Evolutionary conservation across 2,797 vertebrate genomes (phyloP).

Genomic region (Heliangelus exortis): DNA sequence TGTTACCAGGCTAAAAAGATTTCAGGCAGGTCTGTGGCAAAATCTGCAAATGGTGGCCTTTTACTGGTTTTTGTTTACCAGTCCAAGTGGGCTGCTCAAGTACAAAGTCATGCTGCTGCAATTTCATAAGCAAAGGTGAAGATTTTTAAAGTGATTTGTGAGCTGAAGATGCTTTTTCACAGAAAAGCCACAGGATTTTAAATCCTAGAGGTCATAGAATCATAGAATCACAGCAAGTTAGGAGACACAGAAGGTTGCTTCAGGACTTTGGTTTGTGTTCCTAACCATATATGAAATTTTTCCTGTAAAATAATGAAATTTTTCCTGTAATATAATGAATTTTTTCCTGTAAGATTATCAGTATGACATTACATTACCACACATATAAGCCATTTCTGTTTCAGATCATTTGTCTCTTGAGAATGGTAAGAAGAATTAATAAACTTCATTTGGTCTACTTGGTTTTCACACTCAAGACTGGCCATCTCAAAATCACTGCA

Average conservation of each 20-base stretch:
- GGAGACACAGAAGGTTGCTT: background rate
- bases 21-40: background rate
- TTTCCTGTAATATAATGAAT: no score
- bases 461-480: background rate
- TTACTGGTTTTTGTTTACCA: background rate
- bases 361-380: background rate
- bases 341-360: background rate
- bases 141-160: background rate
- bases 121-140: background rate
- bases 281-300: no score
- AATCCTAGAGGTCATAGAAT: background rate
- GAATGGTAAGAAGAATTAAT: background rate
- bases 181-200: background rate
- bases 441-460: background rate
- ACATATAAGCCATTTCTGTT: background rate
- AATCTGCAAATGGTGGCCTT: background rate
- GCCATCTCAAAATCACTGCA: background rate
- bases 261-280: background rate
- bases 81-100: background rate
- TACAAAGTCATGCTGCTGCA: background rate
- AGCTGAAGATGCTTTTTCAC: background rate
- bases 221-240: no score
- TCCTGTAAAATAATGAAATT: no score
- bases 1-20: background rate
- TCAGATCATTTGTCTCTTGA: background rate